Conservation (phyloP, 2,797 vertebrate genomes). For the Psittacula derbiana region DNA sequence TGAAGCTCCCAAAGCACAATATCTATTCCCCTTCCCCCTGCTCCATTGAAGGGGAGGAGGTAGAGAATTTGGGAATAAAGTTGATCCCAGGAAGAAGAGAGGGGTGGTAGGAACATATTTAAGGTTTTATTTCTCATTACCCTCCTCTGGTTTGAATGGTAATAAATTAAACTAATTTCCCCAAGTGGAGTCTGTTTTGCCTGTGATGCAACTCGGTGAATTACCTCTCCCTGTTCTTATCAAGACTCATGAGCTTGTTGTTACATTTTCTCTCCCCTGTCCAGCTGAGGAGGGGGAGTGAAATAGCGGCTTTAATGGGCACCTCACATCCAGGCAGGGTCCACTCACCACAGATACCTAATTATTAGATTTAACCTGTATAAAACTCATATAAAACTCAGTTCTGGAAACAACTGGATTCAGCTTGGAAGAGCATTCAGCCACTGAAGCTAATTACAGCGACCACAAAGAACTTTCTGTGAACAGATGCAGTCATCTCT, state of each 20-base stretch:
- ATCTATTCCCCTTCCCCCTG: background rate
- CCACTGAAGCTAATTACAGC: background rate
- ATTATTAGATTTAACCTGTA: background rate
- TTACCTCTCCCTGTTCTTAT: background rate
- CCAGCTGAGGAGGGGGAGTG: background rate
- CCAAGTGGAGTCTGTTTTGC: background rate
- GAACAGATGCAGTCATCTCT: background rate
- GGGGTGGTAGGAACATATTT: background rate
- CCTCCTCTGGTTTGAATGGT: background rate
- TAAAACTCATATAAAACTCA: background rate
- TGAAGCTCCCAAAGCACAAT: background rate
- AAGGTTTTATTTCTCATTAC: background rate
- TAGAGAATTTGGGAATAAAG: background rate
- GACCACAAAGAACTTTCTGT: background rate
- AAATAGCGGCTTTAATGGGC: rapidly evolving
- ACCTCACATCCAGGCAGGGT: too few relatives aligned
- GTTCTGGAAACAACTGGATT: background rate
- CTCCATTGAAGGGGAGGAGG: background rate
- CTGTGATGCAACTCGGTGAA: background rate
- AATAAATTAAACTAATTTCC: background rate
- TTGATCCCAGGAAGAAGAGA: background rate
- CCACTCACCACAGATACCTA: background rate
- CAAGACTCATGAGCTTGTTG: background rate
- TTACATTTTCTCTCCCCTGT: background rate
- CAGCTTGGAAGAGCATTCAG: background rate